Percentiles rank a stretch among this genome's conserved stretches.
Evolutionary conservation across 1,140 invertebrate species (phyloP).

Genomic region (Phymorhynchus buccinoides): DNA sequence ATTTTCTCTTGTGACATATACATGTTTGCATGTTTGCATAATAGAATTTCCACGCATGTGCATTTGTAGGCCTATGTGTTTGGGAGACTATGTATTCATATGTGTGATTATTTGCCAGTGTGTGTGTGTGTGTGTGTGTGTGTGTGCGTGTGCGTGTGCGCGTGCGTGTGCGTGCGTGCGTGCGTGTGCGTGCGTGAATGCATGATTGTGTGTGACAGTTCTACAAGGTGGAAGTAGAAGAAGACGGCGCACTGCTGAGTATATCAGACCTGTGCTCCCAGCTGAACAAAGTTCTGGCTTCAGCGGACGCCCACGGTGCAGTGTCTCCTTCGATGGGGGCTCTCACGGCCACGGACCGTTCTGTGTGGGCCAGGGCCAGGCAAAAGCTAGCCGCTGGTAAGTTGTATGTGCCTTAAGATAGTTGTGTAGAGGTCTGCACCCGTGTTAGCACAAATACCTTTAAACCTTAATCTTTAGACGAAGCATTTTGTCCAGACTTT

Average conservation of each 20-base stretch:
- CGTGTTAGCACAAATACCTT: too few relatives aligned
- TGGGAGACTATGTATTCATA: too few relatives aligned
- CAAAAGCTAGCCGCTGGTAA: background rate
- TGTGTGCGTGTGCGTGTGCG: conserved; percentile 10
- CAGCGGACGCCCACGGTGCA: background rate
- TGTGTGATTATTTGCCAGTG: too few relatives aligned
- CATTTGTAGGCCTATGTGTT: too few relatives aligned
- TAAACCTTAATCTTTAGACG: too few relatives aligned
- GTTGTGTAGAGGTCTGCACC: too few relatives aligned
- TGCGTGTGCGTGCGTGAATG: background rate
- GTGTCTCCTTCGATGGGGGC: background rate
- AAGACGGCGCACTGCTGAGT: background rate
- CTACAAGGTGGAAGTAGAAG: background rate
- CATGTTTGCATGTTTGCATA: too few relatives aligned
- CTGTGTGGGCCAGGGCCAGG: background rate
- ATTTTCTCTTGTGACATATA: too few relatives aligned
- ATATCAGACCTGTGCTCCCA: background rate
- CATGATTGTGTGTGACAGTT: background rate
- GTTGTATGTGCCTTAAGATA: too few relatives aligned
- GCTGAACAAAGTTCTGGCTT: background rate
- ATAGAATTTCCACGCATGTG: too few relatives aligned
- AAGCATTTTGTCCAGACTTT: too few relatives aligned
- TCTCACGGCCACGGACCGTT: background rate
- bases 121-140: background rate
- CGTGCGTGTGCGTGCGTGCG: background rate